A percentile compares a stretch with the other conserved stretches of the same genome.
Conservation (phyloP, 2,797 vertebrate species). For the Knipowitschia caucasica region DNA sequence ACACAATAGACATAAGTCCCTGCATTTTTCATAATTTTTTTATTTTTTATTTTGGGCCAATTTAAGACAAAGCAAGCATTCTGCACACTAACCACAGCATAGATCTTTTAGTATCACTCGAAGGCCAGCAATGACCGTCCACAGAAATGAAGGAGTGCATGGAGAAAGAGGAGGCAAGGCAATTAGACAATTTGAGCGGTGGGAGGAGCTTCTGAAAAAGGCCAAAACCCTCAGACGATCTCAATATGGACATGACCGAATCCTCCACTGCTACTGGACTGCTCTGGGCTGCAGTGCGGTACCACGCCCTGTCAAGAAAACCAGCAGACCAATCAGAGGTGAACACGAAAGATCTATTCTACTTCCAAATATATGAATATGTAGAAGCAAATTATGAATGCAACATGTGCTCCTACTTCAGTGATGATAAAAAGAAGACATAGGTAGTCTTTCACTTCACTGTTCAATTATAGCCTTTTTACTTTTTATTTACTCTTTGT, state of each 20-base stretch:
- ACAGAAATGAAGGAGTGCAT: slow-evolving; percentile 56
- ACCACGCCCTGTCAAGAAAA: slow-evolving; percentile 54
- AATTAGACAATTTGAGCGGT: slow-evolving; percentile 27
- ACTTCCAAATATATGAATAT: background rate
- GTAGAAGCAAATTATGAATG: slow-evolving; percentile 2
- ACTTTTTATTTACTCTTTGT: too few relatives aligned
- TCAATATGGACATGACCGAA: slow-evolving; percentile 24
- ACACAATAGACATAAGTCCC: slow-evolving; percentile 23
- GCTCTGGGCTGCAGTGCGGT: slow-evolving; percentile 58
- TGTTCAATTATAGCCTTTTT: too few relatives aligned
- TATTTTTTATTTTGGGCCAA: slow-evolving; percentile 54
- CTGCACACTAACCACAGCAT: slow-evolving; percentile 48
- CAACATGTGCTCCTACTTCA: background rate
- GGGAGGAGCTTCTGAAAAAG: slow-evolving; percentile 51
- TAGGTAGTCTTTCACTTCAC: too few relatives aligned
- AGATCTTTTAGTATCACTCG: slow-evolving; percentile 70
- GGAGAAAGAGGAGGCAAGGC: slow-evolving; percentile 29
- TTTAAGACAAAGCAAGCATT: slow-evolving; percentile 77
- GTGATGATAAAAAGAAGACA: too few relatives aligned
- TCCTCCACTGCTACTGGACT: slow-evolving; percentile 34
- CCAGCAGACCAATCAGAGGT: slow-evolving; percentile 16
- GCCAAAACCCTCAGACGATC: slow-evolving; percentile 48
- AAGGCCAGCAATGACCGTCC: slow-evolving; percentile 68
- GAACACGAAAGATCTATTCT: slow-evolving; percentile 11
- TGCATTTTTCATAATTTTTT: slow-evolving; percentile 67